phyloP scores from a whole-genome alignment of 2,113 vertebrate species.

The Hippocampus mohnikei region DNA sequence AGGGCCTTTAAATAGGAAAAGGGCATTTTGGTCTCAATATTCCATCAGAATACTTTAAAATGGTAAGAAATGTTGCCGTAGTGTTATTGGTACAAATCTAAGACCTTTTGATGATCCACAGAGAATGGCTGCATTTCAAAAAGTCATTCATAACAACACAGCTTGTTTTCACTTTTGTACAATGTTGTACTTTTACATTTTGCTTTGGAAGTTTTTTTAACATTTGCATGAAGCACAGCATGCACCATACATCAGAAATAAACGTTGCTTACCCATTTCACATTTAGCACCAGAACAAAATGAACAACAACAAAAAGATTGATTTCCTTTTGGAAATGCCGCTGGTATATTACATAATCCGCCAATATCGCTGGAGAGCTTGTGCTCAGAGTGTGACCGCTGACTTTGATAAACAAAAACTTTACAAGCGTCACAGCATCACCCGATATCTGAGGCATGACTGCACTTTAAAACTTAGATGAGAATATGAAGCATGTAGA shows the following conservation, averaged over 20 bases:
- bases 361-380: neutral
- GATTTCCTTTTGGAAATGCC: conserved; percentile 33
- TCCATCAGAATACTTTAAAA: no score
- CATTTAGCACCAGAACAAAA: conserved; percentile 4
- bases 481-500: conserved; percentile 12
- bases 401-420: conserved; percentile 20
- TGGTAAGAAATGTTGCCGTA: neutral
- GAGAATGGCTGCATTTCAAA: neutral
- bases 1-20: no score
- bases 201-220: neutral
- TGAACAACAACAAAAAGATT: conserved; percentile 11
- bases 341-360: conserved; percentile 40
- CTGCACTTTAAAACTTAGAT: neutral
- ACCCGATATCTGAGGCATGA: conserved; percentile 14
- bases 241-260: neutral
- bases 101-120: neutral
- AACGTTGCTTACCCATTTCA: neutral
- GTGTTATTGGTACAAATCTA: neutral
- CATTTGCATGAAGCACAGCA: neutral
- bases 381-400: conserved; percentile 7
- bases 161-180: neutral
- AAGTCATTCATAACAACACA: neutral
- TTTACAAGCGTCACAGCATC: conserved; percentile 23
- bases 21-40: no score
- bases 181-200: neutral